Conservation (phyloP, 2,888 invertebrate genomes). For the Oligia fasciuncula region DNA sequence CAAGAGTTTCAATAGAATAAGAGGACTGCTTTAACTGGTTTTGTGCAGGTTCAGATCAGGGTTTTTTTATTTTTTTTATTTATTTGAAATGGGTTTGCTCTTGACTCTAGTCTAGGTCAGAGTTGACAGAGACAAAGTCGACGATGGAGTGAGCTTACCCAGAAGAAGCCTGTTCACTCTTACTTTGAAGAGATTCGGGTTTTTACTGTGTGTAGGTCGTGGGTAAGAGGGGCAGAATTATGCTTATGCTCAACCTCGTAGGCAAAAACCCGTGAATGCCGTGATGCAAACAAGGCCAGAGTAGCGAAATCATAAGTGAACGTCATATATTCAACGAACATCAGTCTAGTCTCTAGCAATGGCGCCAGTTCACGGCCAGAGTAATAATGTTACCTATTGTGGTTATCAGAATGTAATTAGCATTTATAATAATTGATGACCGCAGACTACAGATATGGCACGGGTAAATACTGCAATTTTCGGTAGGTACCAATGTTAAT, state of each 20-base stretch:
- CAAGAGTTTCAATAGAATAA: neutral
- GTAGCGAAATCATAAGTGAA: conserved; percentile 48
- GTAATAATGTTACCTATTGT: conserved; percentile 32
- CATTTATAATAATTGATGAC: conserved; percentile 9
- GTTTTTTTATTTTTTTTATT: too few species aligned
- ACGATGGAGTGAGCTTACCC: too few species aligned
- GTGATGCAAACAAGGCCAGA: conserved; percentile 43
- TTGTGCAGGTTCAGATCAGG: neutral
- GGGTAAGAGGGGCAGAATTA: neutral
- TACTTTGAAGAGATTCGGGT: too few species aligned
- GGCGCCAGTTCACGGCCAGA: conserved; percentile 31
- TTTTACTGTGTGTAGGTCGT: neutral
- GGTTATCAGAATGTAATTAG: conserved; percentile 21
- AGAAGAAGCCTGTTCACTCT: too few species aligned
- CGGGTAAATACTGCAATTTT: neutral
- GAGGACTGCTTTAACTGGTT: neutral
- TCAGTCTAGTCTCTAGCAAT: conserved; percentile 19
- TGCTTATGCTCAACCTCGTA: neutral
- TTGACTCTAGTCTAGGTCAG: too few species aligned
- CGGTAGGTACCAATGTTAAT: neutral
- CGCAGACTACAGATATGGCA: neutral
- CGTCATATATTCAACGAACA: conserved; percentile 27
- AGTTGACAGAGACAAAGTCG: too few species aligned
- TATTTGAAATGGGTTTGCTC: too few species aligned
- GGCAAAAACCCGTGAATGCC: neutral